phyloP scores from a whole-genome alignment of 2,113 vertebrate species.

The Eretmochelys imbricata region DNA sequence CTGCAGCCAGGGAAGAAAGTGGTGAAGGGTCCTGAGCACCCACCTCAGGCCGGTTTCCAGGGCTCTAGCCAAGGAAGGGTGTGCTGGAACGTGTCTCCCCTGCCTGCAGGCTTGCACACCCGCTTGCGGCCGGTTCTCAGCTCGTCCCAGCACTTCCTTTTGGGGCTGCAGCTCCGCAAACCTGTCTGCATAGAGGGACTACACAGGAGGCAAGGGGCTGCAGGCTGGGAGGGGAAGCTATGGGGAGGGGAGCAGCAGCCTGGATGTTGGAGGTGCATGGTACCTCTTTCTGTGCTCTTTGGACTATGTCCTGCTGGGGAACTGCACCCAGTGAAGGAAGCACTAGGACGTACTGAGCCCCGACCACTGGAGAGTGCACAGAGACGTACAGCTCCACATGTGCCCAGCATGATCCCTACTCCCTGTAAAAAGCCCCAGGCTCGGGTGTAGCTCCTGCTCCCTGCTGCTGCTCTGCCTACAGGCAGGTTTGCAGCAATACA shows the following conservation, averaged over 20 bases:
- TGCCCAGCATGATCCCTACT: neutral
- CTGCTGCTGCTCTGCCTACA: no score
- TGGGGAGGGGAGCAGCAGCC: neutral
- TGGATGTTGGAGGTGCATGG: neutral
- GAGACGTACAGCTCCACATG: neutral
- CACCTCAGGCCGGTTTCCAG: neutral
- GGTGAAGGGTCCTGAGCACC: neutral
- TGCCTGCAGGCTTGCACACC: neutral
- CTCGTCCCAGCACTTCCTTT: neutral
- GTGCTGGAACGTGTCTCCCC: neutral
- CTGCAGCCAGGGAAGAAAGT: no score
- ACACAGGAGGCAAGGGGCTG: neutral
- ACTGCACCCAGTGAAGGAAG: neutral
- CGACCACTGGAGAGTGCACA: neutral
- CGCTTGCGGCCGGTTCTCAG: neutral
- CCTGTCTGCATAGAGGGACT: neutral
- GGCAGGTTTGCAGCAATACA: neutral
- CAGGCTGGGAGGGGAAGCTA: neutral
- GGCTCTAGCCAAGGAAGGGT: neutral
- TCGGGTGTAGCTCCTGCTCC: neutral
- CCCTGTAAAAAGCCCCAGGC: neutral
- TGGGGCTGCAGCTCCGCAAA: neutral
- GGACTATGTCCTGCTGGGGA: no score
- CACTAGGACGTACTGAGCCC: no score
- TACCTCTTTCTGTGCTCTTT: neutral